Percentiles rank a stretch among this genome's conserved stretches.
Evolutionary conservation across 2,888 invertebrate genomes (phyloP).

Genomic region (Andrena bucephala): DNA sequence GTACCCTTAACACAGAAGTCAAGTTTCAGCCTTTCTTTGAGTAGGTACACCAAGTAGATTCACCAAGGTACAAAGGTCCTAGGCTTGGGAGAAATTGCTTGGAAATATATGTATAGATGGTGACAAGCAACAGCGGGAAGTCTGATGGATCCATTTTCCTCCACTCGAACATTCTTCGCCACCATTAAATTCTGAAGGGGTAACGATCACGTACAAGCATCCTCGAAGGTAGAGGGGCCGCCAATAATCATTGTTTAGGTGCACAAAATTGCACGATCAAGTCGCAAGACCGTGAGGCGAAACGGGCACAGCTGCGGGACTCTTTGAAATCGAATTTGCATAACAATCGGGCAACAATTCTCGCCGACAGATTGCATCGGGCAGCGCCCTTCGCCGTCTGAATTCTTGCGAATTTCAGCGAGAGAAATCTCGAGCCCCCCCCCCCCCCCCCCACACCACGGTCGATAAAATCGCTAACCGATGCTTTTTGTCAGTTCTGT

Average conservation of each 20-base stretch:
- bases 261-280: not conserved
- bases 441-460: not conserved
- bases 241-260: too few species aligned
- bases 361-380: slow-evolving; percentile 9
- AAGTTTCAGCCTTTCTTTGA: too few species aligned
- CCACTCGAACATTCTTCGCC: too few species aligned
- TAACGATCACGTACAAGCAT: not conserved
- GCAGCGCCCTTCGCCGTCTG: not conserved
- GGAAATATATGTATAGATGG: too few species aligned
- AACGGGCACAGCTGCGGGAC: not conserved
- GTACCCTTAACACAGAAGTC: too few species aligned
- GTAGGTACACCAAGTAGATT: too few species aligned
- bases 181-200: not conserved
- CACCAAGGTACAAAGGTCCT: too few species aligned
- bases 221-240: not conserved
- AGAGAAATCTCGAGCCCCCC: slow-evolving; percentile 10
- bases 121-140: too few species aligned
- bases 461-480: slow-evolving; percentile 25
- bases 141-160: too few species aligned
- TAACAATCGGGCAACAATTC: slow-evolving; percentile 7
- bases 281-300: not conserved
- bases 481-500: not conserved
- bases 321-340: slow-evolving; percentile 3
- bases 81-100: too few species aligned
- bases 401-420: slow-evolving; percentile 10